These are phyloP conservation scores for Watsonalla binaria DNA, from an alignment of 2,888 invertebrate genomes.

Conservation along the genomic window DNA sequence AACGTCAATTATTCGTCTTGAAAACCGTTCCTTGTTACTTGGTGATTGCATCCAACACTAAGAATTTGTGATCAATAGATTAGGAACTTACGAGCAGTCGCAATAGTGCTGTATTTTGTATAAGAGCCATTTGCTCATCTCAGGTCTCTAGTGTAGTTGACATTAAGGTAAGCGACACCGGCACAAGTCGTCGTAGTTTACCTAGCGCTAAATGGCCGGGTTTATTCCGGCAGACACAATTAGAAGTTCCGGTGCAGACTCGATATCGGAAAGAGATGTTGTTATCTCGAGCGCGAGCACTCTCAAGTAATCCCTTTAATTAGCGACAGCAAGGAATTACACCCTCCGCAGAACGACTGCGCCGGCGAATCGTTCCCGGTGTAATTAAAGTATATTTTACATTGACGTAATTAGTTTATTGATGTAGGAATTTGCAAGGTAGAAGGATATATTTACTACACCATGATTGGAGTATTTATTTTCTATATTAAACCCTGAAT, in stretches of 20 bases:
- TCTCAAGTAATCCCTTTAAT: constrained; percentile 57
- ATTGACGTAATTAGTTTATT: not conserved
- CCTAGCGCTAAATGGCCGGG: constrained; percentile 25
- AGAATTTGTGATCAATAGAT: too few relatives aligned
- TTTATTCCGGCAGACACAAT: constrained; percentile 39
- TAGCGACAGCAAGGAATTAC: constrained; percentile 48
- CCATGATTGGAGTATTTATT: too few relatives aligned
- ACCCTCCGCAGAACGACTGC: constrained; percentile 14
- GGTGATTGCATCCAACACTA: too few relatives aligned
- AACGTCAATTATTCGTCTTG: too few relatives aligned
- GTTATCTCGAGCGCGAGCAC: constrained; percentile 40
- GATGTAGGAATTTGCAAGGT: not conserved
- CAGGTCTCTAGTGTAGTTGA: not conserved
- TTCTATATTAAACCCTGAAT: too few relatives aligned
- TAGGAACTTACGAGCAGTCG: too few relatives aligned
- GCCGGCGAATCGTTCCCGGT: not conserved
- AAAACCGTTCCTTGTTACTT: too few relatives aligned
- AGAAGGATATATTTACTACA: not conserved
- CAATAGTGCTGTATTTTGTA: not conserved
- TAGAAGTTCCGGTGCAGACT: constrained; percentile 33
- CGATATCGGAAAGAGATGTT: constrained; percentile 41
- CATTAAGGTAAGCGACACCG: constrained; percentile 6
- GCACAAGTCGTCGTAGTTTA: constrained; percentile 22
- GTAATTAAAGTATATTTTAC: not conserved
- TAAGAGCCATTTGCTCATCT: not conserved